A percentile compares a stretch with the other conserved stretches of the same genome.
phyloP scores from a whole-genome alignment of 2,888 invertebrate genomes.

The Dryococelus australis region DNA sequence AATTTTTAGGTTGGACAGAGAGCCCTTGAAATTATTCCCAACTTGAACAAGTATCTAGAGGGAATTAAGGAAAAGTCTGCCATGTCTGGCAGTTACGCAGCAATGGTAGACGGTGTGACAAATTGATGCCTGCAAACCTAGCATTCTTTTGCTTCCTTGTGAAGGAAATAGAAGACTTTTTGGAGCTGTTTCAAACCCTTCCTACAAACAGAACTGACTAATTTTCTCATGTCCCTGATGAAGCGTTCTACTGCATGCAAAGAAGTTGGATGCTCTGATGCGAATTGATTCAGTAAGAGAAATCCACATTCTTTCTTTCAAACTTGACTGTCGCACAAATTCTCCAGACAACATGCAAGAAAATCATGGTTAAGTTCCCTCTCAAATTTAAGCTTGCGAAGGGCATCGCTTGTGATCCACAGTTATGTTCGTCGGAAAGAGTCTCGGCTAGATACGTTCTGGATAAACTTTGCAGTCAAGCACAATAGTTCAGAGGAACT shows the following conservation, averaged over 20 bases:
- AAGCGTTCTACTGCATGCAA: not conserved
- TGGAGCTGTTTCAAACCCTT: conserved; percentile 40
- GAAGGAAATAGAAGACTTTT: conserved; percentile 40
- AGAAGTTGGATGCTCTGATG: too few species aligned
- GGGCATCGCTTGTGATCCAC: too few species aligned
- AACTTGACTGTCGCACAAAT: too few species aligned
- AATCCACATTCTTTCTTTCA: too few species aligned
- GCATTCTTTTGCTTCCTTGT: conserved; percentile 40
- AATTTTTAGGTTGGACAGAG: too few species aligned
- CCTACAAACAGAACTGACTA: conserved; percentile 1
- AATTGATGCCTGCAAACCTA: conserved; percentile 37
- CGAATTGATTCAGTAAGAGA: too few species aligned
- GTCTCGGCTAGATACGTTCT: not conserved
- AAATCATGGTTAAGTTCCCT: too few species aligned
- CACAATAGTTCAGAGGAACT: not conserved
- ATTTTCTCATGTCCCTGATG: not conserved
- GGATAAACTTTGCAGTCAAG: not conserved
- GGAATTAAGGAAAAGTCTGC: conserved; percentile 19
- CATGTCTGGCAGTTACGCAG: conserved; percentile 30
- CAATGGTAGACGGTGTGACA: conserved; percentile 36
- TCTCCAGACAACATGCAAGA: too few species aligned
- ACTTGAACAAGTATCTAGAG: too few species aligned
- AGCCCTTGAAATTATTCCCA: too few species aligned
- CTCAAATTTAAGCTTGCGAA: too few species aligned
- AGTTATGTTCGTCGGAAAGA: not conserved